Evolutionary conservation across 2,888 invertebrate species (phyloP), one percentile per base, ranked within the genome.

Genomic region (Ophion ellenae): DNA sequence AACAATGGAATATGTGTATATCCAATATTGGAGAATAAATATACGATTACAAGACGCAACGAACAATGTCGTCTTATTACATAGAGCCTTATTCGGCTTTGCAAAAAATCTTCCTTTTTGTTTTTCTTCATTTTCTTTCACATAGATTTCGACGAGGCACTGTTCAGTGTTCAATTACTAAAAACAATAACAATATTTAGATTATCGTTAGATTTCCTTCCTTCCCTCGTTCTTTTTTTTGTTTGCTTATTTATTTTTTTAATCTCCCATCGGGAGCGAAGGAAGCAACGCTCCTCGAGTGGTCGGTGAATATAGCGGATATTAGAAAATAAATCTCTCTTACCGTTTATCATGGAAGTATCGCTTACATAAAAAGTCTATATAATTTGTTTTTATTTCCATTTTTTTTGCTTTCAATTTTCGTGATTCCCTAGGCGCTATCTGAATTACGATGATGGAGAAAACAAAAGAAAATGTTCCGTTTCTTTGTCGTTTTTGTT

Each of bases 91-190:
- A 81, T 81, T 86, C 85, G 67, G 73, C 78, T 78, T 81, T 83
- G 83, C 86, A 83, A 86, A 86, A 83, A 81, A 77, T 84, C 47
- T 47, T 24, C 61, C 61, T 83, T 36, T 64, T 71, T 90, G 89
- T 90, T 90, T 75, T 79, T 63, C 57, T 77, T 63, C 63, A 11
- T 77, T 74, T 45, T 69, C 74, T 59, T 69, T 92, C 91, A 90
- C 91, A 92, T 90, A 91, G 91, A 93, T 92, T 92, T 92, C 90
- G 91, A 93, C 92, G 92, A 93, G 92, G 92, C 92, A 93, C 92
- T 93, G 92, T 92, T 92, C 89, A 92, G 92, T 92, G 92, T 92
- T 92, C 91, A 90, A 81, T 81, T 92, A 91, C 89, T 92, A 91
- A 90, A 93, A 92, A 91, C 91, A 92, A 92, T 92, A 92, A 93